Evolutionary conservation across 2,113 vertebrate genomes (phyloP).

Genomic region (Delphinus delphis): DNA sequence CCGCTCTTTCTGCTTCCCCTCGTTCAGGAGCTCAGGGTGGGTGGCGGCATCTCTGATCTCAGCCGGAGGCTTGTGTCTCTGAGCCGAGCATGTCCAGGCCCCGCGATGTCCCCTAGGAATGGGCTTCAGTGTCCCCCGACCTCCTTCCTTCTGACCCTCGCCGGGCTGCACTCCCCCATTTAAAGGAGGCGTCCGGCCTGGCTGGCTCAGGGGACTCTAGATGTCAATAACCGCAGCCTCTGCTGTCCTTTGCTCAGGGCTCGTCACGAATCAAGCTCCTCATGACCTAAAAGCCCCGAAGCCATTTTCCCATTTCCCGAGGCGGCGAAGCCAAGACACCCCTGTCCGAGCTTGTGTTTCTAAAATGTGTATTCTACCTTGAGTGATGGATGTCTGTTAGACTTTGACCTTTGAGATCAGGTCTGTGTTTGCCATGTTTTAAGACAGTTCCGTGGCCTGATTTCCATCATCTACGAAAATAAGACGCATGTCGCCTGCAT

Average conservation of each 20-base stretch:
- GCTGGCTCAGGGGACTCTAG: fast-evolving
- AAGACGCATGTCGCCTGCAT: fast-evolving
- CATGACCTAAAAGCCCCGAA: not conserved
- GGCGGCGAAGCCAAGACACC: not conserved
- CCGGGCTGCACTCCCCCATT: not conserved
- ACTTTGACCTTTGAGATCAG: not conserved
- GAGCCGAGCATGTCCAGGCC: not conserved
- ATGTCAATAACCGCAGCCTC: not conserved
- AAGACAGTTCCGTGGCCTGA: not conserved
- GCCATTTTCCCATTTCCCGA: not conserved
- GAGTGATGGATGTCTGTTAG: not conserved
- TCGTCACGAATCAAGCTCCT: not conserved
- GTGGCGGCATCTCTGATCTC: not conserved
- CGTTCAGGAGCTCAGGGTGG: fast-evolving
- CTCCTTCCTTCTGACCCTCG: not conserved
- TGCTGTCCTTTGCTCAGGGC: not conserved
- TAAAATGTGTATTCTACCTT: not conserved
- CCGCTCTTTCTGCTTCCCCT: too few species aligned
- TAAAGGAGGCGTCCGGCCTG: fast-evolving
- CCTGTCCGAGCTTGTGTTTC: not conserved
- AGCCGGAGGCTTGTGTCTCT: not conserved
- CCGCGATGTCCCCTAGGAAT: fast-evolving
- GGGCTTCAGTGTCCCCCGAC: too few species aligned
- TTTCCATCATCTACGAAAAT: not conserved
- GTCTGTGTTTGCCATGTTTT: not conserved